Evolutionary conservation across 2,797 vertebrate genomes (phyloP), one percentile per base, ranked within the genome.

Genomic region (Phalanger gymnotis): DNA sequence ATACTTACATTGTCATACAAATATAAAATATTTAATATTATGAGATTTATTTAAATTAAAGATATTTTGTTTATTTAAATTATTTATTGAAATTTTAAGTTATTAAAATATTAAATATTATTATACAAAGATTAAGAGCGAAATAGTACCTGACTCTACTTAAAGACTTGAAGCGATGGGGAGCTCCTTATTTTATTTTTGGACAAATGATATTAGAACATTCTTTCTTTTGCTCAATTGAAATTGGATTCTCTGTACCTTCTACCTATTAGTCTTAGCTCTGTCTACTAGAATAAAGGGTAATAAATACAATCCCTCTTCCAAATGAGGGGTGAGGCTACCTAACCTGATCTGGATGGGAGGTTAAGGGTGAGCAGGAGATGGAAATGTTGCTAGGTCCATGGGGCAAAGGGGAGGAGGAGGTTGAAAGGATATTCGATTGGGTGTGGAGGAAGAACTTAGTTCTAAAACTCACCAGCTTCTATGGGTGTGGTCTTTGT

Each of bases 401-500:
- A 7, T 4, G 47, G 22, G 95, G 73, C 56, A 92, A 53, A 90
- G 93, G 89, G 31, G 51, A 27, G 16, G 31, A 89, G 55, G 91
- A 91, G 14, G 66, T 25, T 47, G 34, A 94, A 57, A 91, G 3
- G 34, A 47, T 7, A 53, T 19, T 89, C 25, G 81, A 13, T 10
- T 47, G 25, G 56, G 11, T n/a, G 91, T 0, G 27, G 53, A 93
- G 14, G 90, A 61, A 22, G 28, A 47, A 73, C 61, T 40, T 47
- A 1, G 13, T 56, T 52, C 19, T 7, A 66, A 87, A 92, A 99
- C 99, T 99, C 95, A 99, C 99, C 99, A 93, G 99, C 99, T 98
- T 99, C 99, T 93, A 99, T 40, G 0, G 99, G 99, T 87, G 98
- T 98, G 0, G 99, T 99, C 98, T 99, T 99, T 98, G 99, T 98